Base-by-base conservation (phyloP, 2,888 invertebrate genomes). In the Argynnis bischoffii region DNA sequence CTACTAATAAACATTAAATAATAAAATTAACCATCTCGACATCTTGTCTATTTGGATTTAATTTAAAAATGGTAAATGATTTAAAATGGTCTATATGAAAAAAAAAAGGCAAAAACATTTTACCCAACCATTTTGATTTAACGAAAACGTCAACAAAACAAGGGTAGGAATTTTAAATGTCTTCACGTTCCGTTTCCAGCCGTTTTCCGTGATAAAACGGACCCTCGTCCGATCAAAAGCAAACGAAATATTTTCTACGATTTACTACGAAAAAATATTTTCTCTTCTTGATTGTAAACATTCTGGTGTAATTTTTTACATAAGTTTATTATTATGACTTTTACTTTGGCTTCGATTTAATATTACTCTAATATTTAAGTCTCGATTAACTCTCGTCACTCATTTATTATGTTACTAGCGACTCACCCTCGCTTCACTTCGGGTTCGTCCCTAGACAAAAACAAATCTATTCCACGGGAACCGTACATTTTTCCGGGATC, bases 91-190 rank as follows among this genome's bases (percentile, higher is more conserved):
- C 6, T 35, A 48, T 6, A 46, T n/a, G 15, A 16, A 16, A 47
- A 56, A 26, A 46, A 54, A 53, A 41, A 48, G 16, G 26, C 53
- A 16, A 60, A 48, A 47, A 48, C 56, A 41, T 63, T 64, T 67
- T n/a, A 48, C 31, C 61, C 50, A 67, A 69, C 64, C 57, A 66
- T 71, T 69, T 70, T 61, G 51, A 51, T 61, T 69, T 47, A 67
- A 69, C 69, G 48, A 14, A 66, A 69, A 69, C 69, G 69, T 67
- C 63, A 72, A 67, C 69, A 51, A 74, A 80, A 75, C 74, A 75
- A 77, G 81, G 83, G 81, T 82, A 78, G 77, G 78, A 81, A 82
- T 82, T 84, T 81, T 80, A 81, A 82, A 79, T 77, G 73, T 76
- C 74, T 78, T 76, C 76, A 75, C 76, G 78, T 82, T 79, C 75